Conservation (phyloP, 2,797 vertebrate species). For the Coendou prehensilis region DNA sequence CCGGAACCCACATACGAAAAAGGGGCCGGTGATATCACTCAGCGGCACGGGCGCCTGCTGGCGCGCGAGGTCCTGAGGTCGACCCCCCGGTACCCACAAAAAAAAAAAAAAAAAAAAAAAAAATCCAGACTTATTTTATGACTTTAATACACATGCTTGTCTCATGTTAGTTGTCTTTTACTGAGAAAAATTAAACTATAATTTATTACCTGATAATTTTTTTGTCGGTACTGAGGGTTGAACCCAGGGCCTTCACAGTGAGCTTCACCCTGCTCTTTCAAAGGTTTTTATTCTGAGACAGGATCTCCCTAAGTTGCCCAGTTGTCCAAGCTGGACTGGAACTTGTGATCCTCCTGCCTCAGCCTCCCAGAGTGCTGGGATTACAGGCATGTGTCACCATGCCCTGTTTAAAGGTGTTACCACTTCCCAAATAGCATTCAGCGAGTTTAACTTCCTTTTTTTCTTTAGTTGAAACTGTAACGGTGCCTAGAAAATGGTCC, state of each 20-base stretch:
- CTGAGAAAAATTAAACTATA: conserved; percentile 40
- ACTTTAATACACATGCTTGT: background rate
- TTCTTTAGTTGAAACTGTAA: background rate
- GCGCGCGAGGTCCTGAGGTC: no score
- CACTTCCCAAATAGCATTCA: background rate
- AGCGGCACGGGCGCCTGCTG: no score
- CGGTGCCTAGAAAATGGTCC: background rate
- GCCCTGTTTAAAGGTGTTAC: background rate
- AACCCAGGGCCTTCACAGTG: background rate
- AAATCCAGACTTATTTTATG: conserved; percentile 24
- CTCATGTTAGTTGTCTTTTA: conserved; percentile 10
- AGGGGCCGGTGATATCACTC: no score
- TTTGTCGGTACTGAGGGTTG: background rate
- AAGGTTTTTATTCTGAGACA: background rate
- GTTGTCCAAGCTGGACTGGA: background rate
- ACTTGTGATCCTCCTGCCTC: background rate
- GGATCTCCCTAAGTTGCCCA: background rate
- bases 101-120: no score
- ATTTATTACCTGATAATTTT: conserved; percentile 4
- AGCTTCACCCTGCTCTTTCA: background rate
- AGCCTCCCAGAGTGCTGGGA: background rate
- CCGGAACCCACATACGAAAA: no score
- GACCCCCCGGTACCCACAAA: no score
- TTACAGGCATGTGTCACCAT: background rate
- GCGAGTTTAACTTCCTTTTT: background rate